Evolutionary conservation across 1,140 invertebrate species (phyloP).

Genomic region (Cyrtorhinus lividipennis): DNA sequence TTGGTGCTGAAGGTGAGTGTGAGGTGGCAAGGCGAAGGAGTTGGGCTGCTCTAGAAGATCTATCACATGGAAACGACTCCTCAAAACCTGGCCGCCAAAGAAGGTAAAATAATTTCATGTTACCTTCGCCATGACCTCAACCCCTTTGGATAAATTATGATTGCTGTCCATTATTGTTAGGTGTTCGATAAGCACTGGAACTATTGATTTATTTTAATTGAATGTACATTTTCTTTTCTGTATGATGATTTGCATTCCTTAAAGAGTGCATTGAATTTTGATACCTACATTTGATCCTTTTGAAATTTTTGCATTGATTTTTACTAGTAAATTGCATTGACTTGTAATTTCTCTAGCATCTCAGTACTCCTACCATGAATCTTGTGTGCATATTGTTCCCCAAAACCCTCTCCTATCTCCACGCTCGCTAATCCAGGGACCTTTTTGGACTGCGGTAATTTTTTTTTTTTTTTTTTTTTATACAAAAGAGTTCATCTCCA

Average conservation of each 20-base stretch:
- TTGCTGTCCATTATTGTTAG: neutral
- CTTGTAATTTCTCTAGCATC: too few species aligned
- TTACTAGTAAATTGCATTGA: neutral
- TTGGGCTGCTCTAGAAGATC: slow-evolving; percentile 61
- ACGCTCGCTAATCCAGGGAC: too few species aligned
- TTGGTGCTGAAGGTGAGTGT: slow-evolving; percentile 26
- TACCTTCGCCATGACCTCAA: too few species aligned
- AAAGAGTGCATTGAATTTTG: neutral
- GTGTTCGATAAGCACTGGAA: neutral
- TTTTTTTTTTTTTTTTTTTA: too few species aligned
- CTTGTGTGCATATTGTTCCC: too few species aligned
- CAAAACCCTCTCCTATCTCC: too few species aligned
- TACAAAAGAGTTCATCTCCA: too few species aligned
- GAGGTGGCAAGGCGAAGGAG: slow-evolving; percentile 51
- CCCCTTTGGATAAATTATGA: neutral
- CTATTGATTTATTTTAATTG: slow-evolving; percentile 14
- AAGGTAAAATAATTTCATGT: slow-evolving; percentile 30
- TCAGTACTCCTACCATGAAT: too few species aligned
- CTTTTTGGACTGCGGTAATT: too few species aligned
- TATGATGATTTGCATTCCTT: neutral
- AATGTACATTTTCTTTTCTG: neutral
- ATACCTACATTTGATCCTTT: neutral
- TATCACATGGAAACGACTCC: slow-evolving; percentile 32
- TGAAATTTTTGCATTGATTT: neutral
- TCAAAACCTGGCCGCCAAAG: slow-evolving; percentile 36